A percentile compares a stretch with the other conserved stretches of the same genome.
Evolutionary conservation across 2,113 vertebrate species (phyloP).

Genomic region (Leptobrachium ailaonicum): DNA sequence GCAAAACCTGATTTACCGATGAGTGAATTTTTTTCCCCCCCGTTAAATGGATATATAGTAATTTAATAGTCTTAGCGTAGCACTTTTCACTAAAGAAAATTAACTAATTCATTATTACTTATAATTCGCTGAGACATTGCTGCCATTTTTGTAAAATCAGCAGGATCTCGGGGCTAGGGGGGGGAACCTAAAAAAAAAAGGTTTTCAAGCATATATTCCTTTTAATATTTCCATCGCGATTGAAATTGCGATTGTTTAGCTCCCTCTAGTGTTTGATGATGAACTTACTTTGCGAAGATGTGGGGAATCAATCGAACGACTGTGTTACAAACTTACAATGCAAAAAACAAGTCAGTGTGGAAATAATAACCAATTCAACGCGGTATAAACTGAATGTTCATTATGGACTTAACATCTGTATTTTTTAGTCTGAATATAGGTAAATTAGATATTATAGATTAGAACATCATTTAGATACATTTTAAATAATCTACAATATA

Average conservation of each 20-base stretch:
- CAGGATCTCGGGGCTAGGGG: slow-evolving; percentile 60
- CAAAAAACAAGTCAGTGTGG: too few species aligned
- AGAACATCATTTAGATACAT: too few species aligned
- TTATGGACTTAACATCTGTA: too few species aligned
- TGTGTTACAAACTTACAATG: background rate
- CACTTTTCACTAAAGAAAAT: slow-evolving; percentile 80
- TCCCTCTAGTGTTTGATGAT: slow-evolving; percentile 85
- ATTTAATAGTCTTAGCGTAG: slow-evolving; percentile 80
- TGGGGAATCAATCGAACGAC: background rate
- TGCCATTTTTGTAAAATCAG: slow-evolving; percentile 85
- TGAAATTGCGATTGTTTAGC: slow-evolving; percentile 87
- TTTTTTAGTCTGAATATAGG: too few species aligned
- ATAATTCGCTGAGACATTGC: slow-evolving; percentile 82
- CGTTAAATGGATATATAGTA: slow-evolving; percentile 72
- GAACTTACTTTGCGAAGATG: background rate
- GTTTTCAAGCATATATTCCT: slow-evolving; percentile 71
- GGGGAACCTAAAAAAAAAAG: slow-evolving; percentile 59
- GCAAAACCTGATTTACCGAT: slow-evolving; percentile 73
- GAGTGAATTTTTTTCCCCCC: slow-evolving; percentile 62
- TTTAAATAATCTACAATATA: too few species aligned
- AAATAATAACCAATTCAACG: too few species aligned
- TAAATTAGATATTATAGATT: too few species aligned
- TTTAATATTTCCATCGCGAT: slow-evolving; percentile 58
- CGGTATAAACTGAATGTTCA: too few species aligned
- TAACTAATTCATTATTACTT: slow-evolving; percentile 84